phyloP scores from a whole-genome alignment of 2,888 invertebrate species.

The Calliscelio sp. region DNA sequence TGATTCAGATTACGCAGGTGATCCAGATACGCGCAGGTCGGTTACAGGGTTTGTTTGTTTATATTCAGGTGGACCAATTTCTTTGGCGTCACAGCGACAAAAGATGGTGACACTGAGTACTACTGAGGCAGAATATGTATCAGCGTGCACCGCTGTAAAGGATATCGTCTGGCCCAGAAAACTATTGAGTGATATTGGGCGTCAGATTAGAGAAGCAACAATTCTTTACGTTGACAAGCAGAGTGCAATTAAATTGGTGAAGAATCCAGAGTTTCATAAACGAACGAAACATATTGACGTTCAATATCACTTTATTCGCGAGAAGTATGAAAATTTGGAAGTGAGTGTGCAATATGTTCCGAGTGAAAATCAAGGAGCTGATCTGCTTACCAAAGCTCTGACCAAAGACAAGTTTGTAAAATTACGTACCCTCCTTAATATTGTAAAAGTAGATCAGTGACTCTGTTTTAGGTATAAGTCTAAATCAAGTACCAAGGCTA shows the following conservation, averaged over 20 bases:
- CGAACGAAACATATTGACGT: not conserved
- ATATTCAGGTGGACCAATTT: not conserved
- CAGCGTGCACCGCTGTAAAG: no score
- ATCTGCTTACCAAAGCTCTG: not conserved
- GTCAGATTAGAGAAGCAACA: not conserved
- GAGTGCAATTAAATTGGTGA: not conserved
- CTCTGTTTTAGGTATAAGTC: not conserved
- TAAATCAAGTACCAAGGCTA: not conserved
- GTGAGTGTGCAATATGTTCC: not conserved
- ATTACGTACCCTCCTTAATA: not conserved
- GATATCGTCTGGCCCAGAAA: not conserved
- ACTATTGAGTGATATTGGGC: not conserved
- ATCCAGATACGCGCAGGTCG: not conserved
- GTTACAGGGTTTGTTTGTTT: not conserved
- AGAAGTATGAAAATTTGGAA: not conserved
- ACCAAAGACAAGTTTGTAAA: not conserved
- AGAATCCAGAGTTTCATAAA: not conserved
- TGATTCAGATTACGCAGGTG: constrained; percentile 13
- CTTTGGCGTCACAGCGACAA: not conserved
- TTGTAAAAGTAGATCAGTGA: not conserved
- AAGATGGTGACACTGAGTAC: constrained; percentile 16
- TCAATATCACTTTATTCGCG: not conserved
- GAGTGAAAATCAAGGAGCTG: not conserved
- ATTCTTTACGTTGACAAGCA: not conserved
- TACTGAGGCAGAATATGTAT: constrained; percentile 33